Percentiles rank a stretch among this genome's conserved stretches.
phyloP scores from a whole-genome alignment of 2,888 invertebrate species.

The Anthrax anthrax region DNA sequence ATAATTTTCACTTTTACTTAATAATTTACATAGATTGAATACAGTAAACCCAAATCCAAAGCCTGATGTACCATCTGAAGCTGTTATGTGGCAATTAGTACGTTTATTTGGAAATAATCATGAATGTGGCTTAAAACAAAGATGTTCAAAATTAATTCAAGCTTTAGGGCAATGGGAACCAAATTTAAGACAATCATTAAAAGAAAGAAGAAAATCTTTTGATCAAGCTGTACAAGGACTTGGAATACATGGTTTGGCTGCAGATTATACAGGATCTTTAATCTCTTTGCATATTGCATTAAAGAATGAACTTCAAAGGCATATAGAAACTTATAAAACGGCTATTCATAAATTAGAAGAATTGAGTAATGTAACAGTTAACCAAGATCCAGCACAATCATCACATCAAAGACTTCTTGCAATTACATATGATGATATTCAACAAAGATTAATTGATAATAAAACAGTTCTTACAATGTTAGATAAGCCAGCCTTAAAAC shows the following conservation, averaged over 20 bases:
- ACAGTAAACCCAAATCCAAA: slow-evolving; percentile 37
- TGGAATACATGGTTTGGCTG: slow-evolving; percentile 72
- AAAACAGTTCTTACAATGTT: slow-evolving; percentile 74
- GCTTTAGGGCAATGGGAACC: slow-evolving; percentile 49
- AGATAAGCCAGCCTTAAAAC: slow-evolving; percentile 66
- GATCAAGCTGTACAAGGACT: slow-evolving; percentile 78
- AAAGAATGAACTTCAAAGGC: slow-evolving; percentile 67
- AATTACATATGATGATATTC: slow-evolving; percentile 71
- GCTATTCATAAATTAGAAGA: slow-evolving; percentile 78
- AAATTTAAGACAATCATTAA: slow-evolving; percentile 49
- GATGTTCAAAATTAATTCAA: slow-evolving; percentile 45
- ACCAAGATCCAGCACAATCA: slow-evolving; percentile 64
- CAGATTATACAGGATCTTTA: slow-evolving; percentile 46
- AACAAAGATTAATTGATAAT: slow-evolving; percentile 81
- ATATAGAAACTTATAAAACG: slow-evolving; percentile 73
- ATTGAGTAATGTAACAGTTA: slow-evolving; percentile 42
- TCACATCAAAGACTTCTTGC: slow-evolving; percentile 82
- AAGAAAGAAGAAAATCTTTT: slow-evolving; percentile 53
- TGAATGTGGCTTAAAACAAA: slow-evolving; percentile 45
- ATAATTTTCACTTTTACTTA: background rate
- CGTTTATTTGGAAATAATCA: slow-evolving; percentile 48
- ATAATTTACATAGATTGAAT: slow-evolving; percentile 24
- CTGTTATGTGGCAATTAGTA: slow-evolving; percentile 75
- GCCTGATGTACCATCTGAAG: slow-evolving; percentile 57
- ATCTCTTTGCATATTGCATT: slow-evolving; percentile 71